Conservation (phyloP, 2,888 invertebrate genomes). For the Hetaerina titia region DNA sequence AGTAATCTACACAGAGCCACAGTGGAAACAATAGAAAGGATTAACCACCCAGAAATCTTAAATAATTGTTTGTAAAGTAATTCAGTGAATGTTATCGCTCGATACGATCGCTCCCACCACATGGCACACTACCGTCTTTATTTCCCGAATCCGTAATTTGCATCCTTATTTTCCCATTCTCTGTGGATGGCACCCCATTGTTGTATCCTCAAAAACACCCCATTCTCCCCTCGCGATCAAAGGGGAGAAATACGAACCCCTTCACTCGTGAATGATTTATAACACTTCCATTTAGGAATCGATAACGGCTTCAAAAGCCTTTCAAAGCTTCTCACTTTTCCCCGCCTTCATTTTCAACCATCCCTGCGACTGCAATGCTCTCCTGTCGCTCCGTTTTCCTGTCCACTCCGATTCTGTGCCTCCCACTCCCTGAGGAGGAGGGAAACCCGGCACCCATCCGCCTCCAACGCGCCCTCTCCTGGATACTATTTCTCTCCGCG, state of each 20-base stretch:
- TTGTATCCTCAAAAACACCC: not conserved
- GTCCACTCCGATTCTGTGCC: not conserved
- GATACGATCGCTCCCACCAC: not conserved
- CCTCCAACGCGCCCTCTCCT: not conserved
- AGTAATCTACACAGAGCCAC: no score
- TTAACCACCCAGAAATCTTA: no score
- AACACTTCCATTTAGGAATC: slow-evolving; percentile 14
- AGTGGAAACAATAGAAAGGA: no score
- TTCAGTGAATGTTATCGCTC: no score
- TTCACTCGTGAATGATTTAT: slow-evolving; percentile 32
- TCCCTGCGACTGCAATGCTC: not conserved
- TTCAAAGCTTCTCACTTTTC: not conserved
- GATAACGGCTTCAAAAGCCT: slow-evolving; percentile 23
- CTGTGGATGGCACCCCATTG: not conserved
- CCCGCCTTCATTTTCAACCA: no score
- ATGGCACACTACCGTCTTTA: not conserved
- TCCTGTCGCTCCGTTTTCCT: not conserved
- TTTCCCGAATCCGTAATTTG: not conserved
- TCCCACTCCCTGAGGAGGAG: not conserved
- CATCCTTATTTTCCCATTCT: not conserved
- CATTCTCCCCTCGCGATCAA: not conserved
- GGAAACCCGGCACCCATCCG: not conserved
- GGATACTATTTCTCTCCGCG: not conserved
- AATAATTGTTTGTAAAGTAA: no score
- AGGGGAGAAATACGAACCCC: not conserved